A percentile compares a stretch with the other conserved stretches of the same genome.
phyloP scores from a whole-genome alignment of 2,888 invertebrate species.

The Lepetodrilus schrolli region DNA sequence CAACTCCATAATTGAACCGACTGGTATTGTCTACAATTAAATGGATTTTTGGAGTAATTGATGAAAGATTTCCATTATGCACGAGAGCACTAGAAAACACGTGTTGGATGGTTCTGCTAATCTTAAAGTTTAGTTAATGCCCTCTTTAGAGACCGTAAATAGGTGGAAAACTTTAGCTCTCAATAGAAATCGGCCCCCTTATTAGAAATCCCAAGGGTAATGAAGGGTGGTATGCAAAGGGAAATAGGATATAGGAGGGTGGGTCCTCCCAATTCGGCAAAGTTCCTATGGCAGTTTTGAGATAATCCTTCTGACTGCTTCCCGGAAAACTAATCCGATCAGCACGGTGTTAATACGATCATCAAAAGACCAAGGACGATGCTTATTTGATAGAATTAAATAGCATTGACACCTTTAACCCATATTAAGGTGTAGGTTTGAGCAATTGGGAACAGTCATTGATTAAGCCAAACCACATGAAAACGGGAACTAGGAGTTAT shows the following conservation, averaged over 20 bases:
- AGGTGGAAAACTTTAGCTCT: conserved; percentile 9
- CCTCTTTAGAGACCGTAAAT: not conserved
- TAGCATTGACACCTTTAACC: conserved; percentile 15
- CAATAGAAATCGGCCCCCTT: conserved; percentile 7
- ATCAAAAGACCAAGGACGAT: not conserved
- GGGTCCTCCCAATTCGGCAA: not conserved
- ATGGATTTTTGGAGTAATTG: conserved; percentile 2
- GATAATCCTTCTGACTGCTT: not conserved
- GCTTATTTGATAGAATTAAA: conserved; percentile 11
- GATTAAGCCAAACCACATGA: conserved; percentile 6
- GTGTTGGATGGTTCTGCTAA: not conserved
- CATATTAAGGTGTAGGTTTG: not conserved
- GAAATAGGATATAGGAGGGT: not conserved
- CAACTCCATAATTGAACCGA: not conserved
- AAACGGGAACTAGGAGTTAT: conserved; percentile 11
- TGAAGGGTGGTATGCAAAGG: not conserved
- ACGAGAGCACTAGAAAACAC: conserved; percentile 11
- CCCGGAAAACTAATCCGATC: conserved; percentile 17
- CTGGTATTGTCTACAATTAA: conserved; percentile 17
- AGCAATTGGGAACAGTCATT: not conserved
- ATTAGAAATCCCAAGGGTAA: not conserved
- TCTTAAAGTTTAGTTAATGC: conserved; percentile 8
- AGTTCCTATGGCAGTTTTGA: not conserved
- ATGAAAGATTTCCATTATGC: not conserved
- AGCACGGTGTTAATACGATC: conserved; percentile 12